These are phyloP conservation scores for Stratiomys singularior DNA, from an alignment of 2,888 invertebrate species.

Conservation along the genomic window DNA sequence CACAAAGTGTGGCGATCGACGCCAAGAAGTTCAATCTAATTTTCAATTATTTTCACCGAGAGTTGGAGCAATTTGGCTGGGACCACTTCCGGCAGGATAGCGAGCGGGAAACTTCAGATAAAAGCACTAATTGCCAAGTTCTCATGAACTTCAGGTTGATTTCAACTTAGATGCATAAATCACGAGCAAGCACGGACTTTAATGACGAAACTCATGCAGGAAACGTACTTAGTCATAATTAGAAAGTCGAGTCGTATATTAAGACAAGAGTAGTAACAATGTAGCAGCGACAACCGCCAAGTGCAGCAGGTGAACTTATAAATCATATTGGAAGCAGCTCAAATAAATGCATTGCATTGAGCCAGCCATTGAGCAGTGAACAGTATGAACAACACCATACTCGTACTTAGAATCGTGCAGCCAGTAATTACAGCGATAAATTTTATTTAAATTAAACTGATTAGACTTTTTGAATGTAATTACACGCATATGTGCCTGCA, in stretches of 20 bases:
- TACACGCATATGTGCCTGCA: neutral
- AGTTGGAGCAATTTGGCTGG: too few species aligned
- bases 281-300: neutral
- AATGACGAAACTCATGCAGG: neutral
- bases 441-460: slow-evolving; percentile 39
- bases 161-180: neutral
- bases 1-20: too few species aligned
- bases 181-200: neutral
- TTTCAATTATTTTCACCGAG: too few species aligned
- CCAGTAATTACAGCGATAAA: slow-evolving; percentile 39
- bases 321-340: slow-evolving; percentile 35
- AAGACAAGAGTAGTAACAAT: neutral
- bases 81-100: too few species aligned
- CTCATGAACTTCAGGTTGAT: too few species aligned
- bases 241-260: slow-evolving; percentile 5
- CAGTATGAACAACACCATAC: slow-evolving; percentile 24
- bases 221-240: neutral
- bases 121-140: too few species aligned
- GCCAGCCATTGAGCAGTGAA: slow-evolving; percentile 8
- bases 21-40: too few species aligned
- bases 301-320: slow-evolving; percentile 33
- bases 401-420: slow-evolving; percentile 36
- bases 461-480: slow-evolving; percentile 16
- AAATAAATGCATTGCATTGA: neutral
- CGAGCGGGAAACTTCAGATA: too few species aligned